Conservation (phyloP, 2,113 vertebrate species). For the Xiphias gladius region DNA sequence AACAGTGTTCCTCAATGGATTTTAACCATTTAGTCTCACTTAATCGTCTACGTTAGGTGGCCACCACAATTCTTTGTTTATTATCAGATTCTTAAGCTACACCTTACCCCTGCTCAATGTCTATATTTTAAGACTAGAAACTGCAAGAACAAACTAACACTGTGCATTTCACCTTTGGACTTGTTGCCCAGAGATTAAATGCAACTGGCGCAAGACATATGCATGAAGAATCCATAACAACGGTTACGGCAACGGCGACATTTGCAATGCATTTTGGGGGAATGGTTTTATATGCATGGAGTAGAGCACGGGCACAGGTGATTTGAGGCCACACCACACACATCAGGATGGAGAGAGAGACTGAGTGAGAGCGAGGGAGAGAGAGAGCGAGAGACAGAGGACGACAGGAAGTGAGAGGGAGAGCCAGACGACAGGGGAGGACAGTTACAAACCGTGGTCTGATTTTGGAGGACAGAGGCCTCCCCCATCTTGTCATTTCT, state of each 20-base stretch:
- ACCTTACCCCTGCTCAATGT: background rate
- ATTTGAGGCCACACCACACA: slow-evolving; percentile 93
- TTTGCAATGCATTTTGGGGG: slow-evolving; percentile 82
- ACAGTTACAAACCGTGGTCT: slow-evolving; percentile 99
- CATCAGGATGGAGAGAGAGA: slow-evolving; percentile 83
- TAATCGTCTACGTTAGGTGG: background rate
- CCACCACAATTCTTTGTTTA: background rate
- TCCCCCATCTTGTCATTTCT: slow-evolving; percentile 99
- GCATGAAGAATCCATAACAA: slow-evolving; percentile 44
- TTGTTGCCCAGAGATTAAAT: slow-evolving; percentile 35
- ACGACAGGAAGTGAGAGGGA: slow-evolving; percentile 28
- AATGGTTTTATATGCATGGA: slow-evolving; percentile 91
- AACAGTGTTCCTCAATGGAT: background rate
- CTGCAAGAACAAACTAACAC: background rate
- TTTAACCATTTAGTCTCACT: background rate
- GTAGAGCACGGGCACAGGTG: slow-evolving; percentile 90
- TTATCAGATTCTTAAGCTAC: background rate
- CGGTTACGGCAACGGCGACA: slow-evolving; percentile 54
- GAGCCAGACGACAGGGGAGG: slow-evolving; percentile 69
- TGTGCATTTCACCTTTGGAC: slow-evolving; percentile 31
- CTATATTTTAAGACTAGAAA: background rate
- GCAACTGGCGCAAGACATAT: slow-evolving; percentile 25
- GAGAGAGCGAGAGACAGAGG: slow-evolving; percentile 56
- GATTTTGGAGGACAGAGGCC: slow-evolving; percentile 98
- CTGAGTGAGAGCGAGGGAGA: slow-evolving; percentile 27